Conservation (phyloP, 1,140 invertebrate species). For the Mercenaria mercenaria region DNA sequence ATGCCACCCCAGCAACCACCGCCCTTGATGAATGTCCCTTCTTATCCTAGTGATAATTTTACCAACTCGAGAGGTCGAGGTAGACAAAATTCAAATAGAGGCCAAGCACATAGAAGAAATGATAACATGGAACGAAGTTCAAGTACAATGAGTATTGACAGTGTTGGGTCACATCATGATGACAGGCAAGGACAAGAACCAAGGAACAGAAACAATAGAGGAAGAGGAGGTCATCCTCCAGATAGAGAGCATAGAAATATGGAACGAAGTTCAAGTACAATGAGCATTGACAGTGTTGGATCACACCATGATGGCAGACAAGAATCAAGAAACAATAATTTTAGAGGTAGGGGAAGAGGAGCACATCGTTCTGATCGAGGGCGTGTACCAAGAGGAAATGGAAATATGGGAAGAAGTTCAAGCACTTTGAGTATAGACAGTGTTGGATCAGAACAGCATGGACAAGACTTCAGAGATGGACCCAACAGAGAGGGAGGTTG, state of each 20-base stretch:
- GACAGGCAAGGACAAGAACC: background rate
- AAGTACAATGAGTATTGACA: background rate
- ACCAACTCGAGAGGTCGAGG: background rate
- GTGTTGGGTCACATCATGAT: background rate
- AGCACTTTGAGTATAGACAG: background rate
- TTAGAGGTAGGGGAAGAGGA: background rate
- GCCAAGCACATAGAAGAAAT: no score
- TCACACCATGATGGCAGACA: background rate
- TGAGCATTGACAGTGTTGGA: background rate
- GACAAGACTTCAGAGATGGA: background rate
- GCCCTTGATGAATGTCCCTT: background rate
- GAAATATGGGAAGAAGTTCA: background rate
- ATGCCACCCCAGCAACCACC: conserved; percentile 27
- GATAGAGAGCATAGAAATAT: background rate
- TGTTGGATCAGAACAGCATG: background rate
- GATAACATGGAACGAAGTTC: background rate
- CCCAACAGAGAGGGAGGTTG: background rate
- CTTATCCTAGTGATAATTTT: background rate
- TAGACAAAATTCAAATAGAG: background rate
- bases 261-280: background rate
- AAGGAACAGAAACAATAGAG: background rate
- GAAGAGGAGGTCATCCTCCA: background rate
- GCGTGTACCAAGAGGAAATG: background rate
- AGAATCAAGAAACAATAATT: background rate
- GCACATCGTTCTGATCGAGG: background rate